phyloP scores from a whole-genome alignment of 2,797 vertebrate species.

The Enteromius mattozi region DNA sequence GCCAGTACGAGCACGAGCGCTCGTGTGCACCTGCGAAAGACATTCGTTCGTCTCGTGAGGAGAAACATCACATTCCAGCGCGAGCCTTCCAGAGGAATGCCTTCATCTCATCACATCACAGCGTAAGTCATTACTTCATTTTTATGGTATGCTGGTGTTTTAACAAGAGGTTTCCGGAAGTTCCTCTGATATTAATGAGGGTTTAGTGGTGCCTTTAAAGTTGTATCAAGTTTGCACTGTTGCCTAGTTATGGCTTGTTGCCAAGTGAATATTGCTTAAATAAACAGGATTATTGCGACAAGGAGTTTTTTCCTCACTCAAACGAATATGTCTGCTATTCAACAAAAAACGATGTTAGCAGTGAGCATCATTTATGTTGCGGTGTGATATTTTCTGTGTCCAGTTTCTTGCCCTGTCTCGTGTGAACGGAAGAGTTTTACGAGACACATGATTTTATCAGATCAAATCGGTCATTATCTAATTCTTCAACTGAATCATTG shows the following conservation, averaged over 20 bases:
- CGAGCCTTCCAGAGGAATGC: slow-evolving; percentile 13
- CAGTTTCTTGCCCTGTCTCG: not conserved
- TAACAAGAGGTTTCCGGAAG: not conserved
- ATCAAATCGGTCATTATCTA: not conserved
- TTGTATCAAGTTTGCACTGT: slow-evolving; percentile 27
- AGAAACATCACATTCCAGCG: slow-evolving; percentile 17
- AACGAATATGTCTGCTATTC: not conserved
- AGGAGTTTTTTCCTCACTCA: not conserved
- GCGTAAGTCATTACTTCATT: not conserved
- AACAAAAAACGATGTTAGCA: not conserved
- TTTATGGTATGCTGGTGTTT: not conserved
- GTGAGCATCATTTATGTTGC: not conserved
- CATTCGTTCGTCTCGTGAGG: slow-evolving; percentile 16
- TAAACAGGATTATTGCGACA: not conserved
- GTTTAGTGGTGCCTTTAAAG: slow-evolving; percentile 2
- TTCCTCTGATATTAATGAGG: not conserved
- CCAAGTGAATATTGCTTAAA: not conserved
- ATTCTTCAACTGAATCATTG: not conserved
- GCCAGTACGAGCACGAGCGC: slow-evolving; percentile 11
- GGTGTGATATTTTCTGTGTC: not conserved
- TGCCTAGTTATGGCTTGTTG: not conserved
- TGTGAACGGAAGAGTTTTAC: not conserved
- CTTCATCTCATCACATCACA: not conserved
- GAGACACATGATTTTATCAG: not conserved
- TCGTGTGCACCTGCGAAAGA: slow-evolving; percentile 21